Base-by-base conservation (phyloP, 2,888 invertebrate genomes). In the Tupiocoris notatus region DNA sequence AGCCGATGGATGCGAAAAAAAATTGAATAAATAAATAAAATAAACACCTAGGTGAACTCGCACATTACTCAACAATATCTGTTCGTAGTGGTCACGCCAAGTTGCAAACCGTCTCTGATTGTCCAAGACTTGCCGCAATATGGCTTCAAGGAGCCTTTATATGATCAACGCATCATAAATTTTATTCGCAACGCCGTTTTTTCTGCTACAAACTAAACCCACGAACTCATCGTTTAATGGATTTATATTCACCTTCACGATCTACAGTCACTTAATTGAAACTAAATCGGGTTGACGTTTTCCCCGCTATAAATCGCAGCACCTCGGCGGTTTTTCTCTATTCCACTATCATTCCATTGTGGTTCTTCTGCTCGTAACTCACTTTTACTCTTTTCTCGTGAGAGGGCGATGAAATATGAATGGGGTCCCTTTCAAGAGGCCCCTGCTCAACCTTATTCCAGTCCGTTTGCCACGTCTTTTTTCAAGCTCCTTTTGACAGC, bases 341-440 rank as follows among this genome's bases (percentile, higher is more conserved):
- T 24, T 64, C 23, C 16, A 64, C 23, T 18, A 24, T 56, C 22
- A 18, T 56, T 22, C 59, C 24, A 61, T 59, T 70, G 70, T 70
- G 21, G 59, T 70, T 70, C 70, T 23, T 57, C 70, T 17, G 70
- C 25, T 24, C 70, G 59, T 70, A 70, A 70, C 25, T 70, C 70
- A 70, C 70, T 70, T 59, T 58, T 59, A 59, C 70, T 59, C 70
- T 68, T 21, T 21, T 24, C 3, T 9, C 22, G 57, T 20, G 16
- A 24, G 23, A 24, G 22, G 24, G 70, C 70, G 70, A 70, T 59
- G 70, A 70, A 70, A 70, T 70, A 70, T 70, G 70, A 70, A 70
- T 70, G 70, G 59, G 39, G 39, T 7, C 39, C 39, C 39, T 39
- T 39, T 39, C 39, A 39, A 39, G 39, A 39, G 39, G n/a, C 39